Conservation (phyloP, 2,888 invertebrate genomes). For the Archaeoteleia sp. region DNA sequence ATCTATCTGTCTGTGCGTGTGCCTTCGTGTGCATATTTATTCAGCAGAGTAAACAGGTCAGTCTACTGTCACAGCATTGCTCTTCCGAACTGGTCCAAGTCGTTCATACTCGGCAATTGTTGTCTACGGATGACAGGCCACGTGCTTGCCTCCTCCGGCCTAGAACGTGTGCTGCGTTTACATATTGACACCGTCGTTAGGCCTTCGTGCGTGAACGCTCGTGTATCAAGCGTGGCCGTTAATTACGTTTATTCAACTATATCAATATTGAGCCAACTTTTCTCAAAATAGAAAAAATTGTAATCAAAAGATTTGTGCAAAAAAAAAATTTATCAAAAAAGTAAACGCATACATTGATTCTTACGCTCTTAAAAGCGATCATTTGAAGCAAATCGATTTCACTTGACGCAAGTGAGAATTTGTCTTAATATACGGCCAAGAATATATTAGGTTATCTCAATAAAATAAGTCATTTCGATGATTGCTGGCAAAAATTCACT, state of each 20-base stretch:
- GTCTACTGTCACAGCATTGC: slow-evolving; percentile 13
- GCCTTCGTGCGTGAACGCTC: slow-evolving; percentile 18
- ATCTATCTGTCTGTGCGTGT: slow-evolving; percentile 39
- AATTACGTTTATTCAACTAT: slow-evolving; percentile 65
- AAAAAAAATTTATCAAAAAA: too few species aligned
- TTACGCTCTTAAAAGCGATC: too few species aligned
- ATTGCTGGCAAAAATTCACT: too few species aligned
- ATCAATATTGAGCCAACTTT: slow-evolving; percentile 60
- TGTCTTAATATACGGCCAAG: too few species aligned
- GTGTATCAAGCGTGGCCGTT: slow-evolving; percentile 44
- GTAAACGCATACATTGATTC: too few species aligned
- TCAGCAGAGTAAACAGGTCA: slow-evolving; percentile 38
- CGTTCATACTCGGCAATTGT: slow-evolving; percentile 24
- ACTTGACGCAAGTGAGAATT: too few species aligned
- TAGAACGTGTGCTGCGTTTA: slow-evolving; percentile 20
- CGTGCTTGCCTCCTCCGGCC: slow-evolving; percentile 18
- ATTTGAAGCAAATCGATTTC: too few species aligned
- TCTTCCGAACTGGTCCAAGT: slow-evolving; percentile 25
- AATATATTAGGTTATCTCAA: too few species aligned
- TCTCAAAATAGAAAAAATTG: slow-evolving; percentile 14
- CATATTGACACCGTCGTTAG: slow-evolving; percentile 20
- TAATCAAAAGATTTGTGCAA: too few species aligned
- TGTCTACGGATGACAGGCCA: slow-evolving; percentile 39
- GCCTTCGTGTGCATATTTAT: slow-evolving; percentile 35
- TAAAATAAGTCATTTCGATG: too few species aligned